phyloP scores from a whole-genome alignment of 2,797 vertebrate species.

The Rhinella marina region DNA sequence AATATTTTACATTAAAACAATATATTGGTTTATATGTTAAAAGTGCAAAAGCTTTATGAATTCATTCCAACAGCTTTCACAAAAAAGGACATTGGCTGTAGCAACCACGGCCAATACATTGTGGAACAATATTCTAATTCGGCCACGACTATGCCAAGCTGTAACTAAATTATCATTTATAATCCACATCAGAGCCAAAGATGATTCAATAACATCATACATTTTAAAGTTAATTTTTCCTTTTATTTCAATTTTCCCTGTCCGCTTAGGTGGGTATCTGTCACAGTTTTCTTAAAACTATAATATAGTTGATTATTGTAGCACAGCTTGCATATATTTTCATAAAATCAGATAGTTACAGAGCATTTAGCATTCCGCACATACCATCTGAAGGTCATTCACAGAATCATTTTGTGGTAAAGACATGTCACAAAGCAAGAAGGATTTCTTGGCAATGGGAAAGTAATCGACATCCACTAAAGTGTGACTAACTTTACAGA shows the following conservation, averaged over 20 bases:
- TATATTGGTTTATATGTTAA: not conserved
- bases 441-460: conserved; percentile 57
- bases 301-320: not conserved
- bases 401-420: conserved; percentile 26
- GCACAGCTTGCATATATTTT: not conserved
- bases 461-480: conserved; percentile 58
- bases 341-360: not conserved
- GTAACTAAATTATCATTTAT: conserved; percentile 9
- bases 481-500: conserved; percentile 61
- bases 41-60: conserved; percentile 1
- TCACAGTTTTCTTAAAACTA: not conserved
- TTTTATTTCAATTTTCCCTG: not conserved
- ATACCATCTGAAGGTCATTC: conserved; percentile 49
- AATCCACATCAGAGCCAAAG: conserved; percentile 1
- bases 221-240: not conserved
- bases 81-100: not conserved
- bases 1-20: not conserved
- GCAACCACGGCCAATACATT: not conserved
- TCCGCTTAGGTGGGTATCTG: not conserved
- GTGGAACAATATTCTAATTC: conserved; percentile 17
- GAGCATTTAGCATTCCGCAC: conserved; percentile 32
- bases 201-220: conserved; percentile 19
- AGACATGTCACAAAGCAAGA: conserved; percentile 53
- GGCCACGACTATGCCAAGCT: conserved; percentile 12
- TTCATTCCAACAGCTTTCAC: not conserved